Conservation (phyloP, 2,888 invertebrate species). For the Brenthis hecate region DNA sequence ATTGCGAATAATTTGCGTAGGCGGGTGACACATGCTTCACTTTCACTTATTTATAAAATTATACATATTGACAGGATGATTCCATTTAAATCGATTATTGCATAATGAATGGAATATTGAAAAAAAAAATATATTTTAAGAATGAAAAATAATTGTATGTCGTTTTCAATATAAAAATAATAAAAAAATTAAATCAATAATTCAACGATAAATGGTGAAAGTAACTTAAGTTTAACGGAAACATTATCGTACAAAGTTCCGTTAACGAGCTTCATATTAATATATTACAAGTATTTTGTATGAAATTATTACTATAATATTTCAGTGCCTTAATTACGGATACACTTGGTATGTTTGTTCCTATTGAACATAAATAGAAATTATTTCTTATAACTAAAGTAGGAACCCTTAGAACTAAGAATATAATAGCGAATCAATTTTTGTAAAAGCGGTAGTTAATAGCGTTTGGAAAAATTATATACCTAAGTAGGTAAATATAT, state of each 20-base stretch:
- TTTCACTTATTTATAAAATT: constrained; percentile 26
- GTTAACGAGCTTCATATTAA: neutral
- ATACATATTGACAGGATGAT: constrained; percentile 11
- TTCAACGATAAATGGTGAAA: too few relatives aligned
- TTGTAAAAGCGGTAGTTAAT: constrained; percentile 24
- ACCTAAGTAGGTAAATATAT: neutral
- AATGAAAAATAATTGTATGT: constrained; percentile 1
- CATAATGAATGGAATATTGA: constrained; percentile 3
- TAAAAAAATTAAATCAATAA: too few relatives aligned
- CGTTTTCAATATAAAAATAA: neutral
- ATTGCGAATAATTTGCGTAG: constrained; percentile 40
- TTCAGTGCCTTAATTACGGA: constrained; percentile 12
- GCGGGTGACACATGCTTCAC: constrained; percentile 15
- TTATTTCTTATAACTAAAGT: constrained; percentile 50
- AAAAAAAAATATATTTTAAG: neutral
- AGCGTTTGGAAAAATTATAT: constrained; percentile 31
- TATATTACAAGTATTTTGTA: neutral
- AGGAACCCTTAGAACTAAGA: constrained; percentile 33
- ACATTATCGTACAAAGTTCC: too few relatives aligned
- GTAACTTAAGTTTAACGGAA: too few relatives aligned
- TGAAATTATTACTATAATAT: constrained; percentile 13
- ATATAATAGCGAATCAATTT: constrained; percentile 39
- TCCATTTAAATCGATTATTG: constrained; percentile 9
- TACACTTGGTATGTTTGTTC: constrained; percentile 35
- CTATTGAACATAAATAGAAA: constrained; percentile 50